These are phyloP conservation scores for Malurus elegans DNA, from an alignment of 2,113 vertebrate genomes.

Conservation along the genomic window DNA sequence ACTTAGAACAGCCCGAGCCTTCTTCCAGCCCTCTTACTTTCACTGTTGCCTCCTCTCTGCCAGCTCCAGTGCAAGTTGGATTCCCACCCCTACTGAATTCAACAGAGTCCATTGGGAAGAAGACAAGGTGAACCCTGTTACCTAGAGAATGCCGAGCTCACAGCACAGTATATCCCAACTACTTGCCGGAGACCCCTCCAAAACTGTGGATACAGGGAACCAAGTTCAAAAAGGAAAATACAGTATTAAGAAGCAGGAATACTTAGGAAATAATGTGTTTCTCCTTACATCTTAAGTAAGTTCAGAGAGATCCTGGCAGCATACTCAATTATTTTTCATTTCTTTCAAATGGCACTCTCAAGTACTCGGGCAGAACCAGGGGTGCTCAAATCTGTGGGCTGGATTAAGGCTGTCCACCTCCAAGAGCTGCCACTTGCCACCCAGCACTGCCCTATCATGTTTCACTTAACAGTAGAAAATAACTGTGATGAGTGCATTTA, in stretches of 20 bases:
- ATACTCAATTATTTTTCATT: background rate
- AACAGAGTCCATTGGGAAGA: background rate
- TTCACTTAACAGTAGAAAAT: no score
- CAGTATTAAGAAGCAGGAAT: background rate
- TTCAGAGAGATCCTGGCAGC: background rate
- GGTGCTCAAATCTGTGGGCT: rapidly evolving
- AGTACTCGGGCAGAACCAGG: rapidly evolving
- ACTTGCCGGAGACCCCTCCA: background rate
- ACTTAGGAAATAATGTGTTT: background rate
- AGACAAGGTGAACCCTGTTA: background rate
- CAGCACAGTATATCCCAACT: no score
- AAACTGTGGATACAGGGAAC: background rate
- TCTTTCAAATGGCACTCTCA: background rate
- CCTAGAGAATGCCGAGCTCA: background rate
- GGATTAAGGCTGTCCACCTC: background rate
- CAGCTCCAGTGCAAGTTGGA: background rate
- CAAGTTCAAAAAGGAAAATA: background rate
- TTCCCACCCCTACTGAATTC: background rate
- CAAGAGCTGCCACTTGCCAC: background rate
- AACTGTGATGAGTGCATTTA: background rate
- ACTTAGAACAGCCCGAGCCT: background rate
- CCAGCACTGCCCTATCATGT: background rate
- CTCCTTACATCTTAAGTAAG: no score
- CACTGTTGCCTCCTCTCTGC: background rate
- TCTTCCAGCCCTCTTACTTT: background rate